Evolutionary conservation across 2,888 invertebrate species (phyloP).

Genomic region (Caenorhabditis doughertyi): DNA sequence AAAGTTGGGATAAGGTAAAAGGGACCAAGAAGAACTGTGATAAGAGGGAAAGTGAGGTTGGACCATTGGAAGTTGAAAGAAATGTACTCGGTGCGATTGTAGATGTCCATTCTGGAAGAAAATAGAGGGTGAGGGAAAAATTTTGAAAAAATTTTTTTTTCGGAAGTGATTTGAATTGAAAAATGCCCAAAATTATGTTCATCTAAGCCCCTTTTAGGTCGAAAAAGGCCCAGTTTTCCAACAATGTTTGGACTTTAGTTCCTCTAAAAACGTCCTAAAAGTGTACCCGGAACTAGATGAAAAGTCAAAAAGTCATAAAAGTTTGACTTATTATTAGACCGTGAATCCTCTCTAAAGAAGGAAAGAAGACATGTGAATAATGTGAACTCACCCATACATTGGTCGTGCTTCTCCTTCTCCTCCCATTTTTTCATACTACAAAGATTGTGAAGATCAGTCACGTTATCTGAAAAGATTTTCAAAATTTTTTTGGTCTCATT

Average conservation of each 20-base stretch:
- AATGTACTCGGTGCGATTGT: constrained; percentile 26
- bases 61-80: constrained; percentile 10
- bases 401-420: not conserved
- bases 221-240: too few relatives aligned
- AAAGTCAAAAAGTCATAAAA: not conserved
- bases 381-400: constrained; percentile 39
- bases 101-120: constrained; percentile 38
- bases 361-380: too few relatives aligned
- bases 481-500: too few relatives aligned
- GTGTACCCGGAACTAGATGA: constrained; percentile 8
- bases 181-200: not conserved
- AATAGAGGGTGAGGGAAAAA: not conserved
- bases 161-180: not conserved
- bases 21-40: constrained; percentile 15
- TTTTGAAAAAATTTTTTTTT: not conserved
- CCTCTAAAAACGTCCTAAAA: too few relatives aligned
- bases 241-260: too few relatives aligned
- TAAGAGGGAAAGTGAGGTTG: not conserved
- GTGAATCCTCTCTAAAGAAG: too few relatives aligned
- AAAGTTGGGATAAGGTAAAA: constrained; percentile 31
- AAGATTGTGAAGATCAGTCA: not conserved
- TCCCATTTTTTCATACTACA: not conserved
- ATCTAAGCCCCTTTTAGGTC: not conserved
- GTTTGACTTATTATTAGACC: constrained; percentile 4
- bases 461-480: too few relatives aligned